Evolutionary conservation across 2,113 vertebrate genomes (phyloP).

Genomic region (Poecilia latipinna): DNA sequence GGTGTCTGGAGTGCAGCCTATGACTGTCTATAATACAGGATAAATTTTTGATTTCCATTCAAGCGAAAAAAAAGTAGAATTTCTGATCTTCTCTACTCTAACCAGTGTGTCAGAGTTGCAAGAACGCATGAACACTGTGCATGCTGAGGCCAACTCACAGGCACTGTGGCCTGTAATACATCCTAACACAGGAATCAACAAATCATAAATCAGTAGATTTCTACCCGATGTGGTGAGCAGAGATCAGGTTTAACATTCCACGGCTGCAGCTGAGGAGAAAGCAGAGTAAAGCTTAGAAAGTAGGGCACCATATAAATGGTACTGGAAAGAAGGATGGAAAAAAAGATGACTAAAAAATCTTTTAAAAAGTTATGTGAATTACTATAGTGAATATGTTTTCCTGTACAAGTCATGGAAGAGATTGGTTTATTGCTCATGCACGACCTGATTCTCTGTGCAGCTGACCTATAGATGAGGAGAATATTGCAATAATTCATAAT

Average conservation of each 20-base stretch:
- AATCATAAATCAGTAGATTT: constrained; percentile 76
- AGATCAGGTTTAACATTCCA: constrained; percentile 74
- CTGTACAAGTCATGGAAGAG: too few relatives aligned
- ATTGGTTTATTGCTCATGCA: too few relatives aligned
- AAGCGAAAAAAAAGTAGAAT: constrained; percentile 43
- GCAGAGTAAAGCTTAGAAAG: not conserved
- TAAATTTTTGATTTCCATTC: constrained; percentile 51
- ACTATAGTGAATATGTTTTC: too few relatives aligned
- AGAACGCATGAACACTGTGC: constrained; percentile 25
- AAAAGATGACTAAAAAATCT: not conserved
- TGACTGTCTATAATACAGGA: not conserved
- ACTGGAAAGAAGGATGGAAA: not conserved
- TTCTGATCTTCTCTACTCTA: constrained; percentile 40
- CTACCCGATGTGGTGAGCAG: constrained; percentile 58
- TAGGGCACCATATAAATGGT: not conserved
- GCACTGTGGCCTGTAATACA: constrained; percentile 63
- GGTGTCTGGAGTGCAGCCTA: constrained; percentile 25
- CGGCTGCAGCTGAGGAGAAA: constrained; percentile 49
- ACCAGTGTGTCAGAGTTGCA: constrained; percentile 17
- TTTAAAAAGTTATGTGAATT: too few relatives aligned
- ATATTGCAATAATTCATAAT: too few relatives aligned
- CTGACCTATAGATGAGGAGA: too few relatives aligned
- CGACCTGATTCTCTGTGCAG: not conserved
- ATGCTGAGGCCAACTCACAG: constrained; percentile 32
- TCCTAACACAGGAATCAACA: constrained; percentile 71